Evolutionary conservation across 2,888 invertebrate species (phyloP).

Genomic region (Phengaris arion): DNA sequence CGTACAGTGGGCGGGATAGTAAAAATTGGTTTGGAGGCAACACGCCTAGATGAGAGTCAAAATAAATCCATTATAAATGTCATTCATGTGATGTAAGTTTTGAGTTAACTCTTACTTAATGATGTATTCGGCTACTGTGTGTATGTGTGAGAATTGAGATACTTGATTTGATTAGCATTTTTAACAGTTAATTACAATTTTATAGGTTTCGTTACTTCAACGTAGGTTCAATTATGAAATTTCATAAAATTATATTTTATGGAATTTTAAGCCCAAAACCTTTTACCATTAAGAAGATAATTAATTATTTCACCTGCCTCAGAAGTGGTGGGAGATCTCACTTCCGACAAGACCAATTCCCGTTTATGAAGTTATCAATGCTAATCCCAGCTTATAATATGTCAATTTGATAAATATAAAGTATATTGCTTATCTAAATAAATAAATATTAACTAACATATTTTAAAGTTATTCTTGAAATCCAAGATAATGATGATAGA

Average conservation of each 20-base stretch:
- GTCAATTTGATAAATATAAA: background rate
- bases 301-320: background rate
- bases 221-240: too few species aligned
- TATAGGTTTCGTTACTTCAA: too few species aligned
- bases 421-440: background rate
- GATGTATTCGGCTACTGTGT: background rate
- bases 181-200: background rate
- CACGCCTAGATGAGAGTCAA: conserved; percentile 47
- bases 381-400: conserved; percentile 1
- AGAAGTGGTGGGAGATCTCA: background rate
- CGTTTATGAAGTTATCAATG: background rate
- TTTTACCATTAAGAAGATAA: background rate
- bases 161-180: background rate
- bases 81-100: conserved; percentile 42
- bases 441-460: background rate
- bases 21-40: conserved; percentile 64
- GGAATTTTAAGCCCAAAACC: background rate
- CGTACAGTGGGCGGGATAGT: conserved; percentile 57
- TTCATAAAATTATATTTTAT: background rate
- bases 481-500: background rate
- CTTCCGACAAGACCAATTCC: conserved; percentile 8
- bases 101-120: background rate
- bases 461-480: too few species aligned
- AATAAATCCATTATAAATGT: conserved; percentile 57
- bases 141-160: background rate